Evolutionary conservation across 2,113 vertebrate genomes (phyloP), one percentile per base, ranked within the genome.

Genomic region (Eonycteris spelaea): DNA sequence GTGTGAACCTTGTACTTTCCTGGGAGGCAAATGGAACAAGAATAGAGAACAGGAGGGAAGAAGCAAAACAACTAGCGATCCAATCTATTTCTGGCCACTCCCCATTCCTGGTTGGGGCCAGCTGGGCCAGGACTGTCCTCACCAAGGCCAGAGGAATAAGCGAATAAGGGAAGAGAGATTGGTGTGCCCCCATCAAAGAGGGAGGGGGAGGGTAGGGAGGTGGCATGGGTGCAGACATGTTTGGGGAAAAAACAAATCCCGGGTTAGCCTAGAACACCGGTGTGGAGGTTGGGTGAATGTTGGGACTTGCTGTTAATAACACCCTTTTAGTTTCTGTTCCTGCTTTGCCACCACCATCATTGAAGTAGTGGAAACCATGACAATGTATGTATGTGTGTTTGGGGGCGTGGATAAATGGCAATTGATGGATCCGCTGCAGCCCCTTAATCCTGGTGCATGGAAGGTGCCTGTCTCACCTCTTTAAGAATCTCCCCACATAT

Each of bases 1-100:
- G 71, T 11, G 73, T 97, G 98, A 98, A 98, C 98, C 98, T 98
- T 98, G 97, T 96, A 92, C 97, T 97, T 98, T 95, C 75, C 96
- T 97, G 74, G 68, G 94, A 97, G 91, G 82, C 92, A 97, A 97
- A 94, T 82, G 88, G 87, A 80, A 97, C 94, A 92, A 96, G 95
- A 92, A 90, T 0, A 95, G 79, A 97, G 98, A 97, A 91, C 86
- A 2, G 0, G 10, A 67, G 78, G 0, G 28, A 90, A 79, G 89
- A 96, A 98, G 94, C 79, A 97, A 98, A 96, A 40, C 91, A 97
- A 70, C 74, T 55, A 35, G 71, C 51, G 85, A 94, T 90, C 57
- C 79, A 61, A 90, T 96, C 95, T 93, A 75, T 63, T 94, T 74
- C 86, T 94, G 79, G 94, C 86, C 95, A 96, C 94, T 80, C 74